Base-by-base conservation (phyloP, 2,888 invertebrate species). In the Cheilosia grossa region DNA sequence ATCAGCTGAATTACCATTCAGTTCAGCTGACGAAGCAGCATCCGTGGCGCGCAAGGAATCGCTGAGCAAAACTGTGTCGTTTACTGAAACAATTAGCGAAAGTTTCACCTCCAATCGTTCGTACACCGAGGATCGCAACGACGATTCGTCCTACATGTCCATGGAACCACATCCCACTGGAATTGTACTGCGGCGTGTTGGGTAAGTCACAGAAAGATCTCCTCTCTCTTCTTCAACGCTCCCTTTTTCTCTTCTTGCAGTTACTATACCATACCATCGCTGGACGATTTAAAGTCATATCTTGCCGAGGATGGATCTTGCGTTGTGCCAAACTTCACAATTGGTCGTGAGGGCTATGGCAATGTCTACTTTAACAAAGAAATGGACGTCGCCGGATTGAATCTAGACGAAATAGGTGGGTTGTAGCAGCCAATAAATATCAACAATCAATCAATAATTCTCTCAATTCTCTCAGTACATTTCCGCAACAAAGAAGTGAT, bases 401-500 rank as follows among this genome's bases (percentile, higher is more conserved):
- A 98, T 90, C 91, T 99, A 15, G 98, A 99, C 91, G 95, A 96
- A 86, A 94, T 96, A 63, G 96, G 96, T 96, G 89, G 56, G 85
- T 33, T 10, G 33, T 92, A 10, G 53, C 47, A 17, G 33, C n/a
- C 13, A 13, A 13, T 4, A 37, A 58, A 13, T 2, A 3, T 15
- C 21, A 0, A 61, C 17, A 21, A 21, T 21, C 21, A 21, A 21
- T 63, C n/a, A 27, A 4, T 17, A 15, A 30, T 13, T 1, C 15
- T 2, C 7, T 1, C 13, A 1, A 21, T 13, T 24, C 4, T 51
- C 30, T n/a, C 63, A 95, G 98, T 99, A 0, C 96, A 97, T 90
- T 97, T 99, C 92, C 94, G 98, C 4, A 96, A 98, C 91, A 98
- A 98, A 90, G 99, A 99, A 92, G 96, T 99, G 2, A 96, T 96